Evolutionary conservation across 2,888 invertebrate species (phyloP), one percentile per base, ranked within the genome.

Genomic region (Azorinus chamasolen): DNA sequence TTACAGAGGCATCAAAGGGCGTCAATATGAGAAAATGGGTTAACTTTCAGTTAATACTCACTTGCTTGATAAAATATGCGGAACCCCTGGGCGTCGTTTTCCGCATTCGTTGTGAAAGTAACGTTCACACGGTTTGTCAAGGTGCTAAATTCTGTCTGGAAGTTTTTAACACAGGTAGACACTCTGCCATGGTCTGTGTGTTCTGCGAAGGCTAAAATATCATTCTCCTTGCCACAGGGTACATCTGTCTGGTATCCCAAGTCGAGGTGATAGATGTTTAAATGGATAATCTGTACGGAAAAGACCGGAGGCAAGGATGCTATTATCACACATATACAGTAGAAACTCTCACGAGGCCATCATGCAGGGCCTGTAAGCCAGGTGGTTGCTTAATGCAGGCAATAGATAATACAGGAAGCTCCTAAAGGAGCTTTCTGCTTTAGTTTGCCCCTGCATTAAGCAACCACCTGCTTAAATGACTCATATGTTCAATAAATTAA

Each of bases 31-130:
- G n/a, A n/a, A n/a, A n/a, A n/a, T n/a, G n/a, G n/a, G n/a, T n/a
- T n/a, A n/a, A n/a, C n/a, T n/a, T n/a, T n/a, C n/a, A n/a, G n/a
- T n/a, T n/a, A n/a, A n/a, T 32, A 4, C 79, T 46, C 70, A 91
- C 91, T 91, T 81, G 89, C 85, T 37, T 80, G 82, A 65, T 87
- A 91, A 62, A 88, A 89, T 4, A 86, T 80, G 41, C 90, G 79
- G 74, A 92, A 92, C 20, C 92, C 92, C 37, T 86, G 88, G 4
- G 90, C 90, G 63, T 91, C 90, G 6, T 83, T 71, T 24, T 88
- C 82, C 16, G 77, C 78, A 66, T 91, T 89, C 18, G 89, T 88
- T 25, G 79, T 41, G 66, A 92, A 91, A 12, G 78, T 82, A 10
- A 92, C 62, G 24, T 73, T 79, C 1, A 90, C 86, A 18, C 72